Evolutionary conservation across 2,113 vertebrate genomes (phyloP).

Genomic region (Sula dactylatra): DNA sequence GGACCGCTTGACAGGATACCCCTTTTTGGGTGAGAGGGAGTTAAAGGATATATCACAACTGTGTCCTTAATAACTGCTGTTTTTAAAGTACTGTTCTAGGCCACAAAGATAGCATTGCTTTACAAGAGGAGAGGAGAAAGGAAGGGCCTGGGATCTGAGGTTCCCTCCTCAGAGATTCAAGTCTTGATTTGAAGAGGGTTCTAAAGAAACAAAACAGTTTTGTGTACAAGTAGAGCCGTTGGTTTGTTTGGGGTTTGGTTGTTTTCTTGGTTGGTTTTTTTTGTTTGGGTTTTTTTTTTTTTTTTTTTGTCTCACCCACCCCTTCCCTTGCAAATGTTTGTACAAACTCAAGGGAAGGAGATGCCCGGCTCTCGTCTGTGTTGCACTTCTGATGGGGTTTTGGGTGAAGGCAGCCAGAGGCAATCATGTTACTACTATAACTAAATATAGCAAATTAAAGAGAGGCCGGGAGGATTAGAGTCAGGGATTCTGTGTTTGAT

Average conservation of each 20-base stretch:
- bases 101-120: conserved; percentile 36
- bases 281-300: background rate
- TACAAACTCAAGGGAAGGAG: background rate
- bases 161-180: conserved; percentile 19
- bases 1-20: conserved; percentile 42
- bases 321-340: background rate
- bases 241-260: background rate
- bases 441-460: background rate
- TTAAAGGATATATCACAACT: conserved; percentile 44
- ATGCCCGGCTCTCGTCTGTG: background rate
- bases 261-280: background rate
- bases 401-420: background rate
- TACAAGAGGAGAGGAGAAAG: conserved; percentile 23
- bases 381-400: background rate
- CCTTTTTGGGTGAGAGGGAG: conserved; percentile 15
- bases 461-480: background rate
- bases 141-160: conserved; percentile 22
- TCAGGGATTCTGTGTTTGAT: background rate
- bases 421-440: background rate
- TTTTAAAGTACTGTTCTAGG: conserved; percentile 50
- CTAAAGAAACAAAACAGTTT: conserved; percentile 5
- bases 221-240: background rate
- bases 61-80: conserved; percentile 68
- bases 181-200: conserved; percentile 14
- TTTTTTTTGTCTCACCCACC: background rate